phyloP scores from a whole-genome alignment of 2,113 vertebrate species.

The Chelonoidis abingdonii region DNA sequence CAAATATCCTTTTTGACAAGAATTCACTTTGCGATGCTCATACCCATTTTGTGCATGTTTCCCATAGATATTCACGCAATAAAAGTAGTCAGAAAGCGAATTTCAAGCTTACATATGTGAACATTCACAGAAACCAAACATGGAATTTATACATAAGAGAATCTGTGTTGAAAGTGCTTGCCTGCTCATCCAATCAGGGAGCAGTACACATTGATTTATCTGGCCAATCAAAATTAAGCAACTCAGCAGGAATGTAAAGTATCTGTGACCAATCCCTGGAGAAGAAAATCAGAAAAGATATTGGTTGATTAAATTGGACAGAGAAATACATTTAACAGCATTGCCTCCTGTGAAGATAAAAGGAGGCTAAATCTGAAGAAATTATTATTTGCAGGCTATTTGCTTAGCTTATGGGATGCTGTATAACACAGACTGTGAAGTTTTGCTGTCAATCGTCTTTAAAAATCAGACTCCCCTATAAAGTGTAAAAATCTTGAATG shows the following conservation, averaged over 20 bases:
- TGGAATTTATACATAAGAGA: background rate
- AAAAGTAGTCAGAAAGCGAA: background rate
- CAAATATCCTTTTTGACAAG: background rate
- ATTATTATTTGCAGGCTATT: background rate
- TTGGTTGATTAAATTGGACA: background rate
- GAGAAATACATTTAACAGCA: background rate
- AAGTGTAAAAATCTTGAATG: background rate
- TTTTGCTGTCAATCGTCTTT: background rate
- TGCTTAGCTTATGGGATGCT: background rate
- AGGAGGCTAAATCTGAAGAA: background rate
- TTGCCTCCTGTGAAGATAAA: background rate
- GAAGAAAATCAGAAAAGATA: background rate
- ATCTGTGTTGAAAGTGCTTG: background rate
- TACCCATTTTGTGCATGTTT: background rate
- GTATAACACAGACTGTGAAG: background rate
- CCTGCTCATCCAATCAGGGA: background rate
- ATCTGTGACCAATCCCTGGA: background rate
- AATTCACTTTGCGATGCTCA: background rate
- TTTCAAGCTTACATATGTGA: background rate
- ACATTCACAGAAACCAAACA: background rate
- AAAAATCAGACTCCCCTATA: background rate
- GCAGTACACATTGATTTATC: background rate
- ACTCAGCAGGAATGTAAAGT: background rate
- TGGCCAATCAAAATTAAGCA: background rate
- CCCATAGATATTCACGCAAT: background rate